A percentile compares a stretch with the other conserved stretches of the same genome.
Conservation (phyloP, 2,797 vertebrate species). For the Pygocentrus nattereri region DNA sequence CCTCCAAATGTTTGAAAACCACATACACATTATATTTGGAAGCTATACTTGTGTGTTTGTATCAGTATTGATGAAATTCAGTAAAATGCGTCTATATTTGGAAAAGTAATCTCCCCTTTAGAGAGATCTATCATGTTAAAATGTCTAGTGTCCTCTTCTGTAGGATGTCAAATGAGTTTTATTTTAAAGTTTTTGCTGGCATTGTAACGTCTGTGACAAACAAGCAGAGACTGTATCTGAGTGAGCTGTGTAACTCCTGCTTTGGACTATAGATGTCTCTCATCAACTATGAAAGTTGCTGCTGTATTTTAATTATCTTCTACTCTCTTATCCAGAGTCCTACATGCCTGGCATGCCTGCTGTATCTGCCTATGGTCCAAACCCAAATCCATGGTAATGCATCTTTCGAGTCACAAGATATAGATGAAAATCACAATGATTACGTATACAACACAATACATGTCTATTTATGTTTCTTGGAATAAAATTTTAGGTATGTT, state of each 20-base stretch:
- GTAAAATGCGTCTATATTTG: not conserved
- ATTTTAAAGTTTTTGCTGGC: not conserved
- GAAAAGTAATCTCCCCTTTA: not conserved
- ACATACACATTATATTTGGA: not conserved
- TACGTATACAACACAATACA: no score
- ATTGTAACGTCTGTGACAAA: not conserved
- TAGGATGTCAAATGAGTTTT: not conserved
- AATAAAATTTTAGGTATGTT: not conserved
- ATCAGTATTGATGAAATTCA: not conserved
- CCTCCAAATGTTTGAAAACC: not conserved
- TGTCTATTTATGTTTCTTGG: no score
- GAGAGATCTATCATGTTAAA: not conserved
- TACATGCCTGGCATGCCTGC: conserved; percentile 94
- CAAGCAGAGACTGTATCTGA: not conserved
- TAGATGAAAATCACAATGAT: not conserved
- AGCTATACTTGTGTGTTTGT: not conserved
- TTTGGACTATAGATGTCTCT: conserved; percentile 72
- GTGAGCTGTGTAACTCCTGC: not conserved
- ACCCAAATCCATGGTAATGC: conserved; percentile 89
- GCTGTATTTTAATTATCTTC: conserved; percentile 33
- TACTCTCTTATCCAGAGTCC: conserved; percentile 81
- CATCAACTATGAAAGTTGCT: not conserved
- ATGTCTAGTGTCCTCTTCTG: not conserved
- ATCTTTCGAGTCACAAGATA: conserved; percentile 27
- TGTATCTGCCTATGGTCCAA: conserved; percentile 87